phyloP scores from a whole-genome alignment of 2,113 vertebrate species.

The Paralichthys olivaceus region DNA sequence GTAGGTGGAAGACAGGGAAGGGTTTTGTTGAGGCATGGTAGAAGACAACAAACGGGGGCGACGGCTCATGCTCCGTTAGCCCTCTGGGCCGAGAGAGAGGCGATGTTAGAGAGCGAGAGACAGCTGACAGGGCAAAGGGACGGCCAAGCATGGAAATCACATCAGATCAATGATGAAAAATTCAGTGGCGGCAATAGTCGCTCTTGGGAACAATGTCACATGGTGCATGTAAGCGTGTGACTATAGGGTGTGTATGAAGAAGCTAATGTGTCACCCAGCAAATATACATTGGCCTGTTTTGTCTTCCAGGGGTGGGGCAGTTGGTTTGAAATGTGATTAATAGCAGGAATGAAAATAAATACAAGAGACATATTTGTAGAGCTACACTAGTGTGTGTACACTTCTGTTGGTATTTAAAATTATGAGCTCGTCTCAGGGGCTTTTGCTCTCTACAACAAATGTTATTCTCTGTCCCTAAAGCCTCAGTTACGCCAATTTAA shows the following conservation, averaged over 20 bases:
- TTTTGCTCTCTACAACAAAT: not conserved
- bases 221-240: slow-evolving; percentile 43
- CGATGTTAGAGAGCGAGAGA: slow-evolving; percentile 40
- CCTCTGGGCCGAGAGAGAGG: slow-evolving; percentile 44
- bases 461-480: not conserved
- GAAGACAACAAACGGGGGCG: slow-evolving; percentile 47
- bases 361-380: not conserved
- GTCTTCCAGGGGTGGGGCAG: slow-evolving; percentile 14
- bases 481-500: not conserved
- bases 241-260: slow-evolving; percentile 19
- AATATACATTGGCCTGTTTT: slow-evolving; percentile 13
- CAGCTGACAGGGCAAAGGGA: slow-evolving; percentile 65
- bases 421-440: not conserved
- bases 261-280: slow-evolving; percentile 48
- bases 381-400: not conserved
- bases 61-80: slow-evolving; percentile 54
- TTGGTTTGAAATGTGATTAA: slow-evolving; percentile 14
- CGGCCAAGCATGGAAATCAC: slow-evolving; percentile 72
- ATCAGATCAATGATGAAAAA: slow-evolving; percentile 79
- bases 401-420: slow-evolving; percentile 1
- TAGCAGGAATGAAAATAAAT: slow-evolving; percentile 10
- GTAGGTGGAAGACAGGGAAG: slow-evolving; percentile 38
- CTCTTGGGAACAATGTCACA: slow-evolving; percentile 56
- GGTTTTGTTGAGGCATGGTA: slow-evolving; percentile 38
- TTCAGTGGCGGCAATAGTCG: slow-evolving; percentile 53